phyloP scores from a whole-genome alignment of 2,888 invertebrate species.

The Pilophorus perplexus region DNA sequence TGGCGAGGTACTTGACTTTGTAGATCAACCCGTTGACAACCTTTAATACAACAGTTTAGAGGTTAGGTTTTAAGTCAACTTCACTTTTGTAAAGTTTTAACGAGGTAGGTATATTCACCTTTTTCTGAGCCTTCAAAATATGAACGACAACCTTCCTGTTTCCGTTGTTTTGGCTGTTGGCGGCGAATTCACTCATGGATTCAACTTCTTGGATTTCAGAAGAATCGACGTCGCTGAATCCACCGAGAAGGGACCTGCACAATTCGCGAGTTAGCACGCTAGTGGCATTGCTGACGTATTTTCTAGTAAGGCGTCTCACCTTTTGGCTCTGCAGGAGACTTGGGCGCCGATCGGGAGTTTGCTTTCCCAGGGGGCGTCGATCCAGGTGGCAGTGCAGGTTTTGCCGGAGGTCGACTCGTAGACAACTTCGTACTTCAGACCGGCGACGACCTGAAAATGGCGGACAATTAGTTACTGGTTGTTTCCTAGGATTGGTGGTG shows the following conservation, averaged over 20 bases:
- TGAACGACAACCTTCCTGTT: conserved; percentile 19
- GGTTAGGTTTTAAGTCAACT: background rate
- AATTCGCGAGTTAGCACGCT: background rate
- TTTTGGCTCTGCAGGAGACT: conserved; percentile 26
- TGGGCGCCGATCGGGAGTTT: conserved; percentile 1
- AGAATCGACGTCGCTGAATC: background rate
- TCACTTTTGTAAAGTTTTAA: background rate
- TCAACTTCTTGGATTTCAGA: conserved; percentile 15
- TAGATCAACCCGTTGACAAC: conserved; percentile 14
- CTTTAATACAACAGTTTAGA: background rate
- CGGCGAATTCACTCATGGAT: background rate
- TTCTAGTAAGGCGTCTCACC: background rate
- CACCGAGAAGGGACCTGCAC: background rate
- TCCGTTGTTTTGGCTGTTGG: conserved; percentile 3
- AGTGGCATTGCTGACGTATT: background rate
- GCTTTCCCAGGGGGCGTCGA: conserved; percentile 23
- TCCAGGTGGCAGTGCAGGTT: conserved; percentile 16
- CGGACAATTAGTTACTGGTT: too few relatives aligned
- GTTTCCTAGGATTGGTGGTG: too few relatives aligned
- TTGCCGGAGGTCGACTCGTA: conserved; percentile 20
- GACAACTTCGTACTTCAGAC: conserved; percentile 14
- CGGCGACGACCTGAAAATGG: conserved; percentile 11
- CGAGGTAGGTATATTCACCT: background rate
- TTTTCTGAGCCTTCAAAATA: conserved; percentile 15
- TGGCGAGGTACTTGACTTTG: conserved; percentile 19